Evolutionary conservation across 2,113 vertebrate genomes (phyloP).

Genomic region (Sus scrofa): DNA sequence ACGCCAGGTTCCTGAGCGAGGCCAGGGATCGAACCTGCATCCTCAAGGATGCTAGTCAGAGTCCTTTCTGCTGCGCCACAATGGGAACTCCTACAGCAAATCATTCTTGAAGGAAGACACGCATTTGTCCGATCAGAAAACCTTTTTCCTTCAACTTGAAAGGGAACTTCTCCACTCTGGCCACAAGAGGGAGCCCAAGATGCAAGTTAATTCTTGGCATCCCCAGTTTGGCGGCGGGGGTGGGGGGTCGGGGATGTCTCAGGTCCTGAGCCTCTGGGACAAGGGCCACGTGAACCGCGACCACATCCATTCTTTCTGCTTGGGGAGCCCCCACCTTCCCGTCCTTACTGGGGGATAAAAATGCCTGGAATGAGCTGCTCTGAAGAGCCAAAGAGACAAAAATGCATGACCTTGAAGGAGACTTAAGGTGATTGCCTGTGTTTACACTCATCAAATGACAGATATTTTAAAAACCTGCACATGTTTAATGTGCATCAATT

Average conservation of each 20-base stretch:
- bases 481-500: no score
- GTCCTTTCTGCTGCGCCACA: no score
- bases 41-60: no score
- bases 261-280: no score
- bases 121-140: neutral
- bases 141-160: rapidly evolving
- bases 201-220: rapidly evolving
- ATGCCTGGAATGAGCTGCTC: neutral
- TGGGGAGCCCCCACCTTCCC: neutral
- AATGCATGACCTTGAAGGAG: neutral
- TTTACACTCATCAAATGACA: neutral
- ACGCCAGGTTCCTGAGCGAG: no score
- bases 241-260: neutral
- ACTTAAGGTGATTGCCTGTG: neutral
- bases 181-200: slow-evolving; percentile 45
- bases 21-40: no score
- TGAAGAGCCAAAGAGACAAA: neutral
- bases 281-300: neutral
- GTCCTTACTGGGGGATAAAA: neutral
- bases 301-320: no score
- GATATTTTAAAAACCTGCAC: neutral
- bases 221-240: neutral
- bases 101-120: neutral
- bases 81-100: neutral
- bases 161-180: neutral